Conservation (phyloP, 1,140 invertebrate species). For the Ceratosolen fusciceps region DNA sequence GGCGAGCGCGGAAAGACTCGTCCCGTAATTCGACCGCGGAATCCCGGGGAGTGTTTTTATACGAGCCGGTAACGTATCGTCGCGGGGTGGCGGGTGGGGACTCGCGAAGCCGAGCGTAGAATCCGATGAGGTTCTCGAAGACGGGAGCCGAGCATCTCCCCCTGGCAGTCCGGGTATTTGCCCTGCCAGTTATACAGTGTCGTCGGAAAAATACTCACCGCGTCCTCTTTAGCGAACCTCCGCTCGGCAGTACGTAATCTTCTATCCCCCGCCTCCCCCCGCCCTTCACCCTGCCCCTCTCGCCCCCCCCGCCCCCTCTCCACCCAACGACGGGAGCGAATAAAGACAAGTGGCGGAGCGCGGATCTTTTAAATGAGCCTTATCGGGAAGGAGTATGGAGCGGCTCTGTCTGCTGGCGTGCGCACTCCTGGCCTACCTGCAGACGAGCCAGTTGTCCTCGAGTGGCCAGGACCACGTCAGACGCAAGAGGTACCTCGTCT, state of each 20-base stretch:
- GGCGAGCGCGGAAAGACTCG: too few relatives aligned
- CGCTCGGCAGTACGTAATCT: background rate
- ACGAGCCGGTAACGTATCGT: too few relatives aligned
- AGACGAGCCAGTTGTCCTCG: background rate
- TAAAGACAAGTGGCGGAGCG: background rate
- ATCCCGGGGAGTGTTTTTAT: too few relatives aligned
- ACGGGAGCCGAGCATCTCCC: too few relatives aligned
- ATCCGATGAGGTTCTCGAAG: too few relatives aligned
- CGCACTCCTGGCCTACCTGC: background rate
- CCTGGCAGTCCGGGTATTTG: too few relatives aligned
- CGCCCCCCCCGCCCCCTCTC: background rate
- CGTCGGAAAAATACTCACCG: slow-evolving; percentile 3
- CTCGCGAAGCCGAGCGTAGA: too few relatives aligned
- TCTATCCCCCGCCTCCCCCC: background rate
- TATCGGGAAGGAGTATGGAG: slow-evolving; percentile 8
- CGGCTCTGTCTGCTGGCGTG: background rate
- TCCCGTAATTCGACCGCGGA: too few relatives aligned
- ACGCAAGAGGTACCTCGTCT: slow-evolving; percentile 61
- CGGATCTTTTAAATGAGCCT: background rate
- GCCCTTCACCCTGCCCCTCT: background rate
- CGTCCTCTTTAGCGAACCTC: too few relatives aligned
- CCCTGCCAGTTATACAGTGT: slow-evolving; percentile 17
- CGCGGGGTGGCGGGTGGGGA: too few relatives aligned
- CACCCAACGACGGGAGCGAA: background rate
- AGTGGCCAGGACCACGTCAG: background rate